Evolutionary conservation across 2,113 vertebrate species (phyloP).

Genomic region (Chrysemys picta): DNA sequence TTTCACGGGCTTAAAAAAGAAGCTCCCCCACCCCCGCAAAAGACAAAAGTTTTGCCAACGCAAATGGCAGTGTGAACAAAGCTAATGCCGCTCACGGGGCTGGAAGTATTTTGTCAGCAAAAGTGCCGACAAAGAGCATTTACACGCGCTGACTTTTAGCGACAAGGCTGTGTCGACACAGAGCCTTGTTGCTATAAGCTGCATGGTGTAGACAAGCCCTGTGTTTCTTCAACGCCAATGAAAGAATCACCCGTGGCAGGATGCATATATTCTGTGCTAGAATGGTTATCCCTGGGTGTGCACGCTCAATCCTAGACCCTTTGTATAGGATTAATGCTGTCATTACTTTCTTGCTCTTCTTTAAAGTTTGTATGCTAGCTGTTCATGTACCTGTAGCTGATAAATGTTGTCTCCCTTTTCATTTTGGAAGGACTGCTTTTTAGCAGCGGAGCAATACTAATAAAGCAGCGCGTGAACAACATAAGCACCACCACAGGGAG

Average conservation of each 20-base stretch:
- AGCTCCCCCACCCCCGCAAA: too few relatives aligned
- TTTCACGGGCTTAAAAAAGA: too few relatives aligned
- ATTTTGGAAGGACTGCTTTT: not conserved
- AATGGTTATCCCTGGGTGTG: not conserved
- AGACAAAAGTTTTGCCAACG: too few relatives aligned
- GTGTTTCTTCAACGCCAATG: not conserved
- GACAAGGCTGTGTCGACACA: too few relatives aligned
- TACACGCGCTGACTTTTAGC: too few relatives aligned
- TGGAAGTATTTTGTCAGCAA: too few relatives aligned
- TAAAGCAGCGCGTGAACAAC: not conserved
- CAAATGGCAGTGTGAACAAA: too few relatives aligned
- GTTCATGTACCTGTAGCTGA: not conserved
- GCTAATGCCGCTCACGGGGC: too few relatives aligned
- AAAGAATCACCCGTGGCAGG: not conserved
- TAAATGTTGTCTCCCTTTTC: not conserved
- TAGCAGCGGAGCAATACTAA: not conserved
- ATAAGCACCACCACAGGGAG: rapidly evolving
- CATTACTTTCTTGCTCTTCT: not conserved
- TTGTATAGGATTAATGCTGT: not conserved
- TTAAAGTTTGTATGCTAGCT: not conserved
- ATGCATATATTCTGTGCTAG: not conserved
- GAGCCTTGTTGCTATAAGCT: too few relatives aligned
- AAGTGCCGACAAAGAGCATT: too few relatives aligned
- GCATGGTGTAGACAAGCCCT: too few relatives aligned
- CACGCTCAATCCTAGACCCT: rapidly evolving